Evolutionary conservation across 2,113 vertebrate species (phyloP).

Genomic region (Regulus satrapa): DNA sequence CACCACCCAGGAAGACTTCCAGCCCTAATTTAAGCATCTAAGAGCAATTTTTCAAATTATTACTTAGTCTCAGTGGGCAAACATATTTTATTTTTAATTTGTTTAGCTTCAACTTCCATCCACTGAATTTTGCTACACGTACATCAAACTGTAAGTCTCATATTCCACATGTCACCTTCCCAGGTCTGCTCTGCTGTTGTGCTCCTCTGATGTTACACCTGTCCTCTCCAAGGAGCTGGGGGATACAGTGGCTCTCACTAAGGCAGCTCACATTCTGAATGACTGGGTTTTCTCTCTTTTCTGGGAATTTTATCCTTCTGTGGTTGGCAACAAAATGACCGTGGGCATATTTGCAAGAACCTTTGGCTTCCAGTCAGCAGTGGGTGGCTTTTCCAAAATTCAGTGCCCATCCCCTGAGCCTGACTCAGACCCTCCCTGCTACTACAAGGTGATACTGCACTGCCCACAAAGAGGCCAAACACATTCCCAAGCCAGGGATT

Average conservation of each 20-base stretch:
- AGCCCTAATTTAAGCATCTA: background rate
- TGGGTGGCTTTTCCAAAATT: background rate
- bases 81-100: slow-evolving; percentile 21
- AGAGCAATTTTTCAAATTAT: background rate
- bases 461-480: background rate
- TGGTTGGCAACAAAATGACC: accelerated
- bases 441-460: background rate
- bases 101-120: background rate
- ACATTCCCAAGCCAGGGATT: background rate
- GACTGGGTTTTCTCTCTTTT: background rate
- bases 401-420: no score
- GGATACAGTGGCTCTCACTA: background rate
- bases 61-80: background rate
- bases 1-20: background rate
- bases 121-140: background rate
- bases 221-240: background rate
- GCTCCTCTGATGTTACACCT: background rate
- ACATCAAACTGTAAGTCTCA: background rate
- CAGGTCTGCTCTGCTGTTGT: background rate
- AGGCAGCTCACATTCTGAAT: background rate
- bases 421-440: background rate
- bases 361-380: background rate
- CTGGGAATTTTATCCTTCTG: background rate
- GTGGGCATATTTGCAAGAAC: accelerated
- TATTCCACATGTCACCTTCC: background rate